A percentile compares a stretch with the other conserved stretches of the same genome.
phyloP scores from a whole-genome alignment of 2,797 vertebrate genomes.

The Periophthalmus magnuspinnatus region DNA sequence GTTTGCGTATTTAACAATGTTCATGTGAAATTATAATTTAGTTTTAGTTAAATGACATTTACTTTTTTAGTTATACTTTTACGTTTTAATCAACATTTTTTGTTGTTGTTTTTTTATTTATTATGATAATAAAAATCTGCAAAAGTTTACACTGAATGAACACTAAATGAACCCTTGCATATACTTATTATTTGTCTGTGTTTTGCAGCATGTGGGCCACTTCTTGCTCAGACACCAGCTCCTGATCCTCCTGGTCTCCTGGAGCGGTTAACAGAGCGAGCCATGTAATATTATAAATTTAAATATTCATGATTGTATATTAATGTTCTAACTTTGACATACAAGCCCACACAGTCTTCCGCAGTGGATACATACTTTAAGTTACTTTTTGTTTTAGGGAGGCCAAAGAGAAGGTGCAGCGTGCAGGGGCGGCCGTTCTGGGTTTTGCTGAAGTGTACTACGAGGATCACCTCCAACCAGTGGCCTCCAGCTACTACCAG shows the following conservation, averaged over 20 bases:
- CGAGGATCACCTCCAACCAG: constrained; percentile 69
- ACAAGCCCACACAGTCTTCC: neutral
- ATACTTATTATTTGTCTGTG: neutral
- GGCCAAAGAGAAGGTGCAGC: constrained; percentile 36
- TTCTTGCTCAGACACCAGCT: constrained; percentile 24
- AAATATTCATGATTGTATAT: neutral
- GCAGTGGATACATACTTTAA: neutral
- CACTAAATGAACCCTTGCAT: too few species aligned
- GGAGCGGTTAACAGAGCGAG: constrained; percentile 32
- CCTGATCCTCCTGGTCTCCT: constrained; percentile 45
- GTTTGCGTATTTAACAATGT: too few species aligned
- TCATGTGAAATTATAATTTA: too few species aligned
- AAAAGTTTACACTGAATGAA: too few species aligned
- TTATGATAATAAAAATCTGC: too few species aligned
- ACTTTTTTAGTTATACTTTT: too few species aligned
- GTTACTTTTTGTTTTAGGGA: constrained; percentile 37
- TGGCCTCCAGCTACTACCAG: constrained; percentile 40
- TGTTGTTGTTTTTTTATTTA: too few species aligned
- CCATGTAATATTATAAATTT: constrained; percentile 38
- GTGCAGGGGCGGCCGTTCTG: neutral
- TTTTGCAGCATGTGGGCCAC: constrained; percentile 48
- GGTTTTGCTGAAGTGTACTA: constrained; percentile 58
- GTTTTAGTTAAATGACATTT: too few species aligned
- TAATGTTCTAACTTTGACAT: neutral
- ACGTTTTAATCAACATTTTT: too few species aligned